Evolutionary conservation across 2,888 invertebrate genomes (phyloP).

Genomic region (Parapristionchus giblindavisi): DNA sequence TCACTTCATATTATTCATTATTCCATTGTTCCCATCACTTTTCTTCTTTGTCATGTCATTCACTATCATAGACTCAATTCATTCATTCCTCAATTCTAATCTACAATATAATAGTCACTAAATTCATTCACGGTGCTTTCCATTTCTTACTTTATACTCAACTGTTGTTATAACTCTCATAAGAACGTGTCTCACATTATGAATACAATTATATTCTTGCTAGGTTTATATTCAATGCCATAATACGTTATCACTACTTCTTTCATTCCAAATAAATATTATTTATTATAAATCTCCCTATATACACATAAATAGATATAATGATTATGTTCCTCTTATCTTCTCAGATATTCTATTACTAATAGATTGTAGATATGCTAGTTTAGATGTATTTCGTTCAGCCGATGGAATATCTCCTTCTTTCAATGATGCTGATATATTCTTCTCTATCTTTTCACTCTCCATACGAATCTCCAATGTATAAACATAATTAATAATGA

Average conservation of each 20-base stretch:
- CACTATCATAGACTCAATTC: too few species aligned
- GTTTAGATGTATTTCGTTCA: conserved; percentile 1
- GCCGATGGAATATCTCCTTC: neutral
- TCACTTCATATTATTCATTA: conserved; percentile 14
- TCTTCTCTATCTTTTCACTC: conserved; percentile 18
- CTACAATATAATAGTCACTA: too few species aligned
- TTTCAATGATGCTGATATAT: neutral
- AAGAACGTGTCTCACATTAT: too few species aligned
- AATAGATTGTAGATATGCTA: conserved; percentile 34
- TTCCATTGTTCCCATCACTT: neutral
- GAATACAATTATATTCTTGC: too few species aligned
- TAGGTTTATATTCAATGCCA: neutral
- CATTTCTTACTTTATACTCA: too few species aligned
- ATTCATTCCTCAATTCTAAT: too few species aligned
- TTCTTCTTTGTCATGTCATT: neutral
- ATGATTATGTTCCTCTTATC: conserved; percentile 15
- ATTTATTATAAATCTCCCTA: neutral
- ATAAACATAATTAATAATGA: neutral
- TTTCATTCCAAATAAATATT: neutral
- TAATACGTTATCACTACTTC: neutral
- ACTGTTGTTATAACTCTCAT: too few species aligned
- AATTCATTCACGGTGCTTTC: too few species aligned
- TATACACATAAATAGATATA: neutral
- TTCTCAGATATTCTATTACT: conserved; percentile 9
- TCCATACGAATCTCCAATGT: conserved; percentile 7